Percentiles rank a stretch among this genome's conserved stretches.
Conservation (phyloP, 1,140 invertebrate genomes). For the Pseudomyrmex gracilis region DNA sequence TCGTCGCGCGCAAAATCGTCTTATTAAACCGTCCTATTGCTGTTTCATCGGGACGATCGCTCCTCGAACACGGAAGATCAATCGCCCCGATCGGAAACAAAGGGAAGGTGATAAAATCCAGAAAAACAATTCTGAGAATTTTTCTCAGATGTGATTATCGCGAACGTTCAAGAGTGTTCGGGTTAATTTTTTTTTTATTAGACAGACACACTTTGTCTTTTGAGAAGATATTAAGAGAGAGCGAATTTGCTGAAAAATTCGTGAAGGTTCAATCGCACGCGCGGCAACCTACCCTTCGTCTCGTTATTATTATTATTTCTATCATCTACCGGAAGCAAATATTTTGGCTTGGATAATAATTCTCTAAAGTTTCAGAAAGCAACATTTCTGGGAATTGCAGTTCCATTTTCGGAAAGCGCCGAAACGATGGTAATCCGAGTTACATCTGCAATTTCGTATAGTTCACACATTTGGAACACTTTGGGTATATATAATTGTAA, state of each 20-base stretch:
- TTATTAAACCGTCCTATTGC: neutral
- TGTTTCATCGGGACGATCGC: slow-evolving; percentile 37
- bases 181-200: slow-evolving; percentile 19
- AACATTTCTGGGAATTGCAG: slow-evolving; percentile 16
- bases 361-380: no score
- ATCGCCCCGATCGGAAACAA: slow-evolving; percentile 48
- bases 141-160: neutral
- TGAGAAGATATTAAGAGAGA: neutral
- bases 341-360: neutral
- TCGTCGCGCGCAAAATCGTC: slow-evolving; percentile 32
- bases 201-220: neutral
- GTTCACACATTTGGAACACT: no score
- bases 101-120: slow-evolving; percentile 35
- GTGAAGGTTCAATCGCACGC: neutral
- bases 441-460: no score
- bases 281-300: slow-evolving; percentile 40
- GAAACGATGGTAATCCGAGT: no score
- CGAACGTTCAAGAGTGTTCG: neutral
- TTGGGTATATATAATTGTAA: no score
- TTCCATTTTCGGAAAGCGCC: slow-evolving; percentile 9
- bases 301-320: slow-evolving; percentile 3
- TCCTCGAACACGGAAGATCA: slow-evolving; percentile 11
- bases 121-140: neutral
- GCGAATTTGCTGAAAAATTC: neutral
- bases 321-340: slow-evolving; percentile 15